Base-by-base conservation (phyloP, 2,797 vertebrate species). In the Sebastolobus alascanus region DNA sequence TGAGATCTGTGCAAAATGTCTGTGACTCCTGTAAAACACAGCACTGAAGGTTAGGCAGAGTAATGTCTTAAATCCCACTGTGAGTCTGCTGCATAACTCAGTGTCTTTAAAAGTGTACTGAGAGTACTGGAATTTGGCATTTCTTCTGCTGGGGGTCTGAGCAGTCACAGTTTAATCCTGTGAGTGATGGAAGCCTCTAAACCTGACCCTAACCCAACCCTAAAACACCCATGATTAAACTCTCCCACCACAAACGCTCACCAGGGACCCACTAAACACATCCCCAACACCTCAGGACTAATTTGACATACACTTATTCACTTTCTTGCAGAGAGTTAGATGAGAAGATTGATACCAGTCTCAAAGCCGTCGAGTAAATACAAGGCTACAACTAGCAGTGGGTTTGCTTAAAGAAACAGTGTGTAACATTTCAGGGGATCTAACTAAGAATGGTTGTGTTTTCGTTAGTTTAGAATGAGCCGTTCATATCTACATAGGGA, bases 81-180 rank as follows among this genome's bases (percentile, higher is more conserved):
- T 54, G 58, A 18, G 66, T 4, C 16, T 52, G 58, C 78, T 61
- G 69, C 61, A 72, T 25, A 59, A 67, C 27, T 69, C 50, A 68
- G 22, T 13, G 33, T 79, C 46, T 68, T 84, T 65, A 74, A 38
- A 72, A 64, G 20, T 40, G 37, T 5, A 56, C 50, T 75, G 82
- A 90, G 80, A 82, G 40, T 52, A n/a, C 60, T 81, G 68, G 78
- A 90, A 85, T 85, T 66, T 60, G 77, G 40, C 43, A 35, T 56
- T 78, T 35, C 40, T 82, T 40, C 29, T 29, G 64, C 56, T 67
- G 75, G 27, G 54, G 43, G 72, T 75, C 80, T 50, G 11, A 79
- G 50, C 20, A 43, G 18, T 50, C 7, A 0, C 40, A 80, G 69
- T 85, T 79, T 60, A 74, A 66, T 66, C 70, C 59, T 71, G 13